Evolutionary conservation across 2,113 vertebrate genomes (phyloP), one percentile per base, ranked within the genome.

Genomic region (Ammodytes dubius): DNA sequence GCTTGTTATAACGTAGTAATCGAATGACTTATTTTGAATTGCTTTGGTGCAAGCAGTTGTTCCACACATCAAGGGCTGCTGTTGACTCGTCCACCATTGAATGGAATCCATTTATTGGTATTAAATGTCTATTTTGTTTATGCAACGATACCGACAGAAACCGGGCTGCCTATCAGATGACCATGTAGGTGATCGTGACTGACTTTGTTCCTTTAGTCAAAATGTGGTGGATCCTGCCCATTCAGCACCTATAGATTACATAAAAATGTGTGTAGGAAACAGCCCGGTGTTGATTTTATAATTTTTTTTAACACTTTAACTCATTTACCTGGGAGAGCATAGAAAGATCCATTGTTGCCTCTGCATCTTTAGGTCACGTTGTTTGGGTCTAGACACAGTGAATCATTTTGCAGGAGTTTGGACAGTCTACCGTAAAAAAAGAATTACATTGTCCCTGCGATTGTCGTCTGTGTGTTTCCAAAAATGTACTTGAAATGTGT

Each of bases 81-180:
- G 35, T 47, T 37, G 17, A 76, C 42, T 47, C 64, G 37, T 74
- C 37, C 59, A 17, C 49, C 59, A n/a, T 70, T 39, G 45, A 77
- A 72, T 63, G 13, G 54, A 67, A 60, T 81, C 66, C 15, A 46
- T 71, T 57, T 67, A 64, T 35, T 70, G 12, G 19, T 74, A 37
- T 88, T 85, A 56, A 72, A 70, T 68, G 42, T 81, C 27, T 83
- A 42, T 88, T 61, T 70, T 57, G 19, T 70, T 60, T 80, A 78
- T 83, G 65, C 73, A 83, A 67, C 80, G 61, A 73, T 82, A 79
- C 45, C 79, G 61, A 83, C 70, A 78, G 64, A 82, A 85, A 83
- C 87, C 91, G 80, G 87, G 70, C 79, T 90, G 89, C 88, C 92
- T 91, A 81, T 82, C 46, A 68, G 46, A 78, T 54, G 77, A 87